These are phyloP conservation scores for Alectoris magna DNA, from an alignment of 2,797 vertebrate genomes.

Conservation along the genomic window DNA sequence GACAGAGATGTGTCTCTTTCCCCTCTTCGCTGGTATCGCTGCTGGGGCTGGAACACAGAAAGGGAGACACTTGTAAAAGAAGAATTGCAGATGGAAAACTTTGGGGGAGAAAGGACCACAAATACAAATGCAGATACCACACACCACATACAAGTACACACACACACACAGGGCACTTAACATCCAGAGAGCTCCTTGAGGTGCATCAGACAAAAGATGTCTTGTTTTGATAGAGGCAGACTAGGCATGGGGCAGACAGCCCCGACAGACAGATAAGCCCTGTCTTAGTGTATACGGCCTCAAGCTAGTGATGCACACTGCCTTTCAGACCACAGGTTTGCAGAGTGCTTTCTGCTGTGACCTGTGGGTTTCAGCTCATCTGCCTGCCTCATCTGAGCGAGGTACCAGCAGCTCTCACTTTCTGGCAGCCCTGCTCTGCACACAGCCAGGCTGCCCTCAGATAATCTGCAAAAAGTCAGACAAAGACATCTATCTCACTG, in stretches of 20 bases:
- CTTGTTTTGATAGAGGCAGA: not conserved
- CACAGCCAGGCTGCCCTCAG: not conserved
- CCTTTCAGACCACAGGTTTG: not conserved
- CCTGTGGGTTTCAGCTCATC: not conserved
- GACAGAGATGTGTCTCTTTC: not conserved
- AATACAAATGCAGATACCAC: not conserved
- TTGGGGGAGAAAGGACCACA: not conserved
- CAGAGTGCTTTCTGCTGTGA: not conserved
- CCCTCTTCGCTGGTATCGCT: constrained; percentile 40
- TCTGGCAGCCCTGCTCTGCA: not conserved
- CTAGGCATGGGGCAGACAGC: not conserved
- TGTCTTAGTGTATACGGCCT: accelerated
- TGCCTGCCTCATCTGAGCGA: accelerated
- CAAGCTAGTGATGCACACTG: not conserved
- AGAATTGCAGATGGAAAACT: not conserved
- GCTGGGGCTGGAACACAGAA: constrained; percentile 63
- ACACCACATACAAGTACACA: not conserved
- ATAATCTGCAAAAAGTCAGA: not conserved
- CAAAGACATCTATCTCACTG: not conserved
- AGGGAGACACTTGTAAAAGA: not conserved
- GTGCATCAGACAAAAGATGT: not conserved
- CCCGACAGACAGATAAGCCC: accelerated
- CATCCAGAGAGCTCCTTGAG: not conserved
- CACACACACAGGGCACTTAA: not conserved
- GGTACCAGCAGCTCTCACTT: not conserved